Evolutionary conservation across 2,113 vertebrate genomes (phyloP), one percentile per base, ranked within the genome.

Genomic region (Toxotes chatareus): DNA sequence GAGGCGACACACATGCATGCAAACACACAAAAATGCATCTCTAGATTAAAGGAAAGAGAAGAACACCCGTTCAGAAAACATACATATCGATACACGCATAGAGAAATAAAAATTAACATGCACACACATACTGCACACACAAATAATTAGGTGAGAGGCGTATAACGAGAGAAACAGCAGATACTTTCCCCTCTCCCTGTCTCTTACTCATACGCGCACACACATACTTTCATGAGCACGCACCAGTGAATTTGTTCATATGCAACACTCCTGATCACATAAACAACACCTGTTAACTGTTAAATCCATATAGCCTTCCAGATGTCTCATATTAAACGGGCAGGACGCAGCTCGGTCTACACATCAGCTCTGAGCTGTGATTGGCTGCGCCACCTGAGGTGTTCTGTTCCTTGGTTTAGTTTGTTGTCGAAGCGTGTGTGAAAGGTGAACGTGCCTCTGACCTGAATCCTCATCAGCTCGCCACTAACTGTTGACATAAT

Each of bases 281-380:
- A 84, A 88, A 90, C 84, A 88, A 73, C 87, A 89, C 89, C 86
- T 88, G 86, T 82, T 85, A 82, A 72, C 85, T 77, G 77, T 86
- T 89, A 86, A 80, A 74, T 62, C 76, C 83, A 76, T 77, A 80
- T 36, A 87, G 74, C 82, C 79, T 5, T 85, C 82, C 87, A 92
- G 89, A 89, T 89, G 91, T 89, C 85, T 72, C 79, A 31, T 69
- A 80, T 77, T 77, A 79, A 83, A 76, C 51, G 32, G 79, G 73
- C 81, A 75, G 76, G 62, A 79, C 46, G 60, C 82, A 60, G 63
- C 73, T 62, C 70, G 11, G 64, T 42, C 53, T 51, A 19, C 47
- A 47, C 42, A 72, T 42, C 47, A 66, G 60, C 79, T 64, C 76
- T 0, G 78, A 51, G 83, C 71, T 4, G 14, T 69, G 79, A 87